A percentile compares a stretch with the other conserved stretches of the same genome.
Conservation (phyloP, 1,140 invertebrate genomes). For the Sarcophaga peregrina region DNA sequence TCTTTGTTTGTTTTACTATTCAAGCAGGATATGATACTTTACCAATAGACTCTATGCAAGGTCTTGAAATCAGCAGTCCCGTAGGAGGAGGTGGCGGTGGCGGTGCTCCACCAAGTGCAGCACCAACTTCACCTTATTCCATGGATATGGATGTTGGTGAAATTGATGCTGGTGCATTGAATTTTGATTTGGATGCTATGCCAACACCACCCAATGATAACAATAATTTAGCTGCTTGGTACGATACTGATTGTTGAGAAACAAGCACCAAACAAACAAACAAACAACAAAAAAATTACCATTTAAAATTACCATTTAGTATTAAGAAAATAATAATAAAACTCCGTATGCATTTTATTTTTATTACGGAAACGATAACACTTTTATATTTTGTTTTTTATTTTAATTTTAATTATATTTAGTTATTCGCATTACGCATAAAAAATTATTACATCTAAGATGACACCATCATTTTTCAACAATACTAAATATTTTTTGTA, state of each 20-base stretch:
- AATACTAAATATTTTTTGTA: too few species aligned
- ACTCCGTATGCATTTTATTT: slow-evolving; percentile 37
- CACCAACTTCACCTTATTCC: slow-evolving; percentile 69
- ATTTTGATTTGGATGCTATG: slow-evolving; percentile 86
- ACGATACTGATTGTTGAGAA: slow-evolving; percentile 91
- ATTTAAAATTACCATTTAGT: slow-evolving; percentile 5
- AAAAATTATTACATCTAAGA: too few species aligned
- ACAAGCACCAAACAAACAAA: not conserved
- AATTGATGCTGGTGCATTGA: slow-evolving; percentile 79
- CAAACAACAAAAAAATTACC: not conserved
- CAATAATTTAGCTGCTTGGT: slow-evolving; percentile 92
- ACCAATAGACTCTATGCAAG: slow-evolving; percentile 97
- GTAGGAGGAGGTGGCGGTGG: slow-evolving; percentile 67
- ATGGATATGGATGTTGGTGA: slow-evolving; percentile 90
- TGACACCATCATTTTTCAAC: too few species aligned
- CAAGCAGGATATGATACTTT: slow-evolving; percentile 91
- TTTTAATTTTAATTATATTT: not conserved
- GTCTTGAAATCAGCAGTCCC: slow-evolving; percentile 85
- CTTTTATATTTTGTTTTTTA: not conserved
- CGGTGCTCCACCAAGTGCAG: slow-evolving; percentile 75
- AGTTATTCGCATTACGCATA: not conserved
- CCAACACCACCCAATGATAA: slow-evolving; percentile 89
- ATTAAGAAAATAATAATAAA: slow-evolving; percentile 23
- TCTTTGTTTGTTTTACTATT: slow-evolving; percentile 16
- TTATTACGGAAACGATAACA: slow-evolving; percentile 27